Evolutionary conservation across 2,113 vertebrate genomes (phyloP), one percentile per base, ranked within the genome.

Genomic region (Xenopus laevis): DNA sequence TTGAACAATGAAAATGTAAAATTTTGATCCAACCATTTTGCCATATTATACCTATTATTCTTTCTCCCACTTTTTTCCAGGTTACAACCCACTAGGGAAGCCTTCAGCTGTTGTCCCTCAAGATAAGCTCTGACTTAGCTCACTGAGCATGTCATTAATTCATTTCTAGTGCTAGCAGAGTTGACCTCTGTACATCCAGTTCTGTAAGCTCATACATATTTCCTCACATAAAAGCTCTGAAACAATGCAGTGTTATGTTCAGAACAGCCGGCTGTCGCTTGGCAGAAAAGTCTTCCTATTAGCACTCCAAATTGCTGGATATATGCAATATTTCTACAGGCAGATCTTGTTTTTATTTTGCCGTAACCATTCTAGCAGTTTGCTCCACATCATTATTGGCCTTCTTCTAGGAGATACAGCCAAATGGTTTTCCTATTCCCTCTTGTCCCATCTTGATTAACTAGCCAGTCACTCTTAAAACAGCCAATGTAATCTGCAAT

Each of bases 341-440:
- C 45, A 10, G 44, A 27, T 74, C 65, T 50, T 68, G 64, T 27
- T 67, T 71, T 74, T 76, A 64, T 57, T 69, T 64, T 45, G 47
- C 59, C 53, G 47, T 53, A 33, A 64, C 58, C 12, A 13, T 64
- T 63, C 50, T 44, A 66, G 33, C 47, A 53, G 10, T 76, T 20
- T 58, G 62, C 44, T 61, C 47, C n/a, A 69, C 46, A 67, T 76
- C 66, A 64, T 69, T 70, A 76, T 55, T 76, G 47, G 66, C 66
- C 74, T 55, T 55, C 69, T 33, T 46, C 66, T 69, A 63, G 58
- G 67, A 69, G 74, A 63, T 53, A 59, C 59, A 69, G 74, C 74
- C 74, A 76, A 76, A 76, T 76, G 74, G 58, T 33, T 76, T 76
- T 70, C 45, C 50, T 76, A 76, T 76, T 76, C 74, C 74, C 74